Evolutionary conservation across 2,113 vertebrate genomes (phyloP).

Genomic region (Lipophrys pholis): DNA sequence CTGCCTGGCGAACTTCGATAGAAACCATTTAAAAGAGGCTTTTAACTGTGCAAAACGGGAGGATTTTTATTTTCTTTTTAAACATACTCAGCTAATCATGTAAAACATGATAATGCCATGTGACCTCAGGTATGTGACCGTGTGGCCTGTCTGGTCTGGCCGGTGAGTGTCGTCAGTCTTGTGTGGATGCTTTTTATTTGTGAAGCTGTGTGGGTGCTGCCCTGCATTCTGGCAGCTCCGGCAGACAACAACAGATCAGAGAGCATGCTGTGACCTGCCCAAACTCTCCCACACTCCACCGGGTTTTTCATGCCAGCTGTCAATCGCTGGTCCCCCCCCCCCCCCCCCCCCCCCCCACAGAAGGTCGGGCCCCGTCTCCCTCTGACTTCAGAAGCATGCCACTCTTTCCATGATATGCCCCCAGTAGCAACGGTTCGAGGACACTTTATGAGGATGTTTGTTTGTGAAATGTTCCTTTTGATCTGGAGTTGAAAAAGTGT

Average conservation of each 20-base stretch:
- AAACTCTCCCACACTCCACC: conserved; percentile 65
- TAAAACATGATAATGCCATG: no score
- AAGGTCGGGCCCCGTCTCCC: background rate
- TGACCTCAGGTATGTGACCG: background rate
- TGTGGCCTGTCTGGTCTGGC: background rate
- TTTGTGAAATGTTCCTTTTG: conserved; percentile 55
- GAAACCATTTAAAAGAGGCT: no score
- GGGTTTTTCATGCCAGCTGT: conserved; percentile 59
- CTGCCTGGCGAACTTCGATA: no score
- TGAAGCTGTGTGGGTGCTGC: conserved; percentile 42
- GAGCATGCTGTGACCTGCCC: conserved; percentile 63
- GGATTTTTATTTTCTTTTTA: no score
- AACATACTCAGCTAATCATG: no score
- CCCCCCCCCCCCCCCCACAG: background rate
- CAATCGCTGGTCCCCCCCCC: conserved; percentile 36
- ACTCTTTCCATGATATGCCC: conserved; percentile 1
- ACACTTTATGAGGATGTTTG: conserved; percentile 16
- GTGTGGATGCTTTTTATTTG: conserved; percentile 20
- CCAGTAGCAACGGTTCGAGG: no score
- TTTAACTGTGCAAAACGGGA: no score
- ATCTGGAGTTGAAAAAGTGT: conserved; percentile 43
- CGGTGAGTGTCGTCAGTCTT: conserved; percentile 12
- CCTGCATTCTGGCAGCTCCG: conserved; percentile 31
- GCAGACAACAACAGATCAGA: conserved; percentile 58
- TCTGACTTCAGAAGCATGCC: conserved; percentile 8